Percentiles rank a stretch among this genome's conserved stretches.
These are phyloP conservation scores for Yponomeuta sedellus DNA, from an alignment of 2,888 invertebrate genomes.

Conservation along the genomic window DNA sequence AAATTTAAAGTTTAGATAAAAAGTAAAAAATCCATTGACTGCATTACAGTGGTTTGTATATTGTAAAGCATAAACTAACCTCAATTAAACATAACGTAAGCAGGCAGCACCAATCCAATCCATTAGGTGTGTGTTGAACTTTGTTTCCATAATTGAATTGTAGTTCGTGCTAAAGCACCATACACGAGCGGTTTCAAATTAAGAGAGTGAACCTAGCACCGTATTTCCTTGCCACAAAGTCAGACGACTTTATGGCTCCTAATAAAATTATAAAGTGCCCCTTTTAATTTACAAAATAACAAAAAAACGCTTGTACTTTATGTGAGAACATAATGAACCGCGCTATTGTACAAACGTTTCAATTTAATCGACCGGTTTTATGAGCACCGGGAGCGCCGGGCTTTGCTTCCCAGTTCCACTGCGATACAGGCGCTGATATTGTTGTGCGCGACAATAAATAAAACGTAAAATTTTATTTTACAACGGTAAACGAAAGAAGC, in stretches of 20 bases:
- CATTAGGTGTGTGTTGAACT: background rate
- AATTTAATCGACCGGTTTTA: constrained; percentile 5
- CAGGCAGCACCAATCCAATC: background rate
- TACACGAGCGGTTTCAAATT: background rate
- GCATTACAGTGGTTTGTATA: too few relatives aligned
- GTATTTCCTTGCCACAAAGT: background rate
- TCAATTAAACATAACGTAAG: background rate
- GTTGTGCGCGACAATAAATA: constrained; percentile 68
- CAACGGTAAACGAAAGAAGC: constrained; percentile 70
- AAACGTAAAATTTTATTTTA: constrained; percentile 74
- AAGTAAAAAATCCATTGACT: too few relatives aligned
- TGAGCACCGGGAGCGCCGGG: background rate
- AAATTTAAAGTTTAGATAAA: too few relatives aligned
- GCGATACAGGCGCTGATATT: constrained; percentile 41
- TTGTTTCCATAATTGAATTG: background rate
- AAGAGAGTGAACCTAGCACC: background rate
- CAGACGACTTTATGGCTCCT: constrained; percentile 7
- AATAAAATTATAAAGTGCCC: constrained; percentile 6
- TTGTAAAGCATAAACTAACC: background rate
- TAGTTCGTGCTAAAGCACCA: background rate
- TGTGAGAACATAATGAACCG: constrained; percentile 11
- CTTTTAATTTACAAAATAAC: constrained; percentile 11
- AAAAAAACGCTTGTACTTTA: constrained; percentile 12
- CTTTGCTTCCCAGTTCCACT: background rate
- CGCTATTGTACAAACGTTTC: constrained; percentile 12